Base-by-base conservation (phyloP, 2,113 vertebrate species). In the Bufo bufo region DNA sequence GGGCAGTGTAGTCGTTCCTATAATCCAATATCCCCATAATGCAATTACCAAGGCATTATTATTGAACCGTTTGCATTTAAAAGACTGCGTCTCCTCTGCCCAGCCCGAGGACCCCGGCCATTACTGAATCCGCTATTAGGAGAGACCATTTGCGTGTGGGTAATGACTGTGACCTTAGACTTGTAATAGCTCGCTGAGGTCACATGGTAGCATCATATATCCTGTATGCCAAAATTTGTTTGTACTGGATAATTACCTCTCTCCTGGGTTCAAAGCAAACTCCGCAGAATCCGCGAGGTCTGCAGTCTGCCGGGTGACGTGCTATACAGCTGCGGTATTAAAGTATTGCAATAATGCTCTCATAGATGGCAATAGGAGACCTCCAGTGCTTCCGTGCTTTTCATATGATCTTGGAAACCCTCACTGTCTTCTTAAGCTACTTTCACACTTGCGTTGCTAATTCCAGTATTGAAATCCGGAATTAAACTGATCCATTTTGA, bases 81-180 rank as follows among this genome's bases (percentile, higher is more conserved):
- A 56, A 47, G 50, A 59, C 65, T 72, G n/a, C 3, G 50, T 43
- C 23, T 58, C 56, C n/a, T 43, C 65, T 54, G 47, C 14, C n/a
- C 82, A 4, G 65, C 14, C 45, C 33, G 33, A 10, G 47, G 47
- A 50, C 61, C 61, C n/a, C 33, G 23, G 69, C 83, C 83, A 85
- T 85, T 74, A 85, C 69, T 54, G 54, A 71, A 66, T 52, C 6
- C 71, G 49, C 65, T 49, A 84, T 56, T 56, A 23, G 6, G 33
- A 85, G 72, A 20, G 69, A 58, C 69, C 66, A 74, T 74, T 85
- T 56, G 69, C 16, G 52, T 58, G 69, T 45, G 16, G 66, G 23
- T 85, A 85, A 85, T 85, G 82, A 58, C n/a, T 69, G 45, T 84
- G 66, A 84, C 82, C 82, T 72, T 84, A 56, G 82, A 72, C 82